Evolutionary conservation across 2,797 vertebrate genomes (phyloP), one percentile per base, ranked within the genome.

Genomic region (Varecia variegata): DNA sequence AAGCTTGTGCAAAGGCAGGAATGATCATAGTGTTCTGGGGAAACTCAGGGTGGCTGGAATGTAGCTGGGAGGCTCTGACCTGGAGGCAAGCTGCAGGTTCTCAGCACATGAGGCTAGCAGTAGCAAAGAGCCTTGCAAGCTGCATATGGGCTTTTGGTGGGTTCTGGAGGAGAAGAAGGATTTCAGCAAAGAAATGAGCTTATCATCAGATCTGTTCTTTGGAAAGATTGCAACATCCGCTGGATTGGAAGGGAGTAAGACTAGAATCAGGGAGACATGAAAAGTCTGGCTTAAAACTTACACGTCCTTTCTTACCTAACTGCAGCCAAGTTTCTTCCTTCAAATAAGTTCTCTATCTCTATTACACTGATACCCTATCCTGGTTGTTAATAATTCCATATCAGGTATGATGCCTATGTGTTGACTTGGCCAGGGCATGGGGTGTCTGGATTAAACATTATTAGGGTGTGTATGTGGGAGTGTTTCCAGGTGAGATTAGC

Each of bases 241-340:
- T 81, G 32, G 15, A 32, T n/a, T 52, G 50, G 47, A 88, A 56
- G 14, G 27, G 10, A 91, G 2, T 9, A 67, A 71, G 23, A 92
- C 4, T 9, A 45, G 58, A 65, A 3, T 30, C 20, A 60, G n/a
- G 40, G 15, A 38, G 18, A 17, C 58, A 20, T 56, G 7, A 21
- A 79, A 82, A 50, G 43, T 0, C 23, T 5, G 20, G 38, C 12
- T 74, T 54, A 45, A 88, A 81, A 74, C 0, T 4, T 71, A 3
- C 0, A 1, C 50, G 80, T 45, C 2, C 3, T 56, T 35, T 54
- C 30, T 68, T 62, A 18, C 35, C 18, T 21, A 67, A 30, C 23
- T 87, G 40, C 27, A 74, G 17, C 20, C 15, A 18, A 50, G 21
- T 76, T 88, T 94, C 40, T 4, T 87, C 56, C 32, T 95, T 81